A percentile compares a stretch with the other conserved stretches of the same genome.
These are phyloP conservation scores for Gobionotothen gibberifrons DNA, from an alignment of 2,797 vertebrate genomes.

Conservation along the genomic window DNA sequence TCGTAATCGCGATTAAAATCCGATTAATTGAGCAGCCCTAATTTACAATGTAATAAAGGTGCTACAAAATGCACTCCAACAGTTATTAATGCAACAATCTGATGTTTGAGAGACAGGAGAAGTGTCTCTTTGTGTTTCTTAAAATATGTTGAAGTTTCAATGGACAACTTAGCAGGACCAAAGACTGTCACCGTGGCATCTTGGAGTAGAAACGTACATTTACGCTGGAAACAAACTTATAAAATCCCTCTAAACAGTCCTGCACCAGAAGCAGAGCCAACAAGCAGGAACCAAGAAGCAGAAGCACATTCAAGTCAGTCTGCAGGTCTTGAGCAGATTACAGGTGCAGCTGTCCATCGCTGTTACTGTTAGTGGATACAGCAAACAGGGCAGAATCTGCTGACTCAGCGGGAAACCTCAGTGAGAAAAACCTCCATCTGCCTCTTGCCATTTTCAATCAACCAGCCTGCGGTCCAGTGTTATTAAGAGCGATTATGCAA, in stretches of 20 bases:
- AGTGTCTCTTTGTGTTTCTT: neutral
- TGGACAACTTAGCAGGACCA: neutral
- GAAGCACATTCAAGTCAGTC: constrained; percentile 21
- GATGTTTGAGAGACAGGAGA: neutral
- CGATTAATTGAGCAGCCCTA: too few species aligned
- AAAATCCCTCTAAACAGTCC: neutral
- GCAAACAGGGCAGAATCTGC: neutral
- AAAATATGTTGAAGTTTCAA: neutral
- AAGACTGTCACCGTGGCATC: neutral
- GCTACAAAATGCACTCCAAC: neutral
- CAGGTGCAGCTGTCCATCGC: constrained; percentile 36
- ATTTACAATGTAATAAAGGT: neutral
- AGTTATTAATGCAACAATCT: neutral
- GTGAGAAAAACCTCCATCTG: constrained; percentile 48
- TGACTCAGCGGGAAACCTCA: constrained; percentile 33
- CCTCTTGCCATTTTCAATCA: neutral
- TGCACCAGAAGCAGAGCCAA: neutral
- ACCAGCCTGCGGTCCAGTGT: neutral
- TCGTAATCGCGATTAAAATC: too few species aligned
- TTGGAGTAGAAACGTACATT: neutral
- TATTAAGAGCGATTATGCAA: neutral
- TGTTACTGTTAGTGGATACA: neutral
- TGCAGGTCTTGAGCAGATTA: constrained; percentile 3
- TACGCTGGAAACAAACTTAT: neutral
- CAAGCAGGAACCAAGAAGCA: neutral